These are phyloP conservation scores for Eretmochelys imbricata DNA, from an alignment of 2,113 vertebrate species.

Conservation along the genomic window DNA sequence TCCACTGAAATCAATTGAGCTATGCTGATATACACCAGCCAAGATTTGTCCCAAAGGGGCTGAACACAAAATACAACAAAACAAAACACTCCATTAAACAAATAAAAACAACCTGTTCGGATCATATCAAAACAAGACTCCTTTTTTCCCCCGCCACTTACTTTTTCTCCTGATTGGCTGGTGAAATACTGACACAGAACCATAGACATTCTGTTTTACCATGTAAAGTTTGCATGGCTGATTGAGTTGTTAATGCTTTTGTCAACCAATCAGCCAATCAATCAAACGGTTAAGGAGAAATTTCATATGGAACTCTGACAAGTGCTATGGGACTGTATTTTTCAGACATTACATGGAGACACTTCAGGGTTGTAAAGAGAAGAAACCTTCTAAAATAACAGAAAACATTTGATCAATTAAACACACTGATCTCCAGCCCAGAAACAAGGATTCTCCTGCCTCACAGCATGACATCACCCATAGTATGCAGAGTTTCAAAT, in stretches of 20 bases:
- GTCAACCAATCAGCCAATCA: too few relatives aligned
- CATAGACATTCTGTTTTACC: background rate
- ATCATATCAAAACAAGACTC: background rate
- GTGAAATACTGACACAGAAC: background rate
- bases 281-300: background rate
- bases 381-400: background rate
- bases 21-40: fast-evolving
- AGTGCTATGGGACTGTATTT: background rate
- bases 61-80: background rate
- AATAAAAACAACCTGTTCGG: background rate
- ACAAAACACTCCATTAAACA: background rate
- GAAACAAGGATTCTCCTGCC: background rate
- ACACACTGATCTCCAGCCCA: background rate
- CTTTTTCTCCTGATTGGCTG: background rate
- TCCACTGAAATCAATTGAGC: background rate
- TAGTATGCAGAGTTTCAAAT: background rate
- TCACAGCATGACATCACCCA: background rate
- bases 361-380: background rate
- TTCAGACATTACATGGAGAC: background rate
- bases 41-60: background rate
- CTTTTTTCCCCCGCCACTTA: background rate
- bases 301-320: background rate
- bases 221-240: background rate
- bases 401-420: background rate
- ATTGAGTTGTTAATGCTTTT: background rate